Evolutionary conservation across 2,888 invertebrate genomes (phyloP).

Genomic region (Ophion costatus): DNA sequence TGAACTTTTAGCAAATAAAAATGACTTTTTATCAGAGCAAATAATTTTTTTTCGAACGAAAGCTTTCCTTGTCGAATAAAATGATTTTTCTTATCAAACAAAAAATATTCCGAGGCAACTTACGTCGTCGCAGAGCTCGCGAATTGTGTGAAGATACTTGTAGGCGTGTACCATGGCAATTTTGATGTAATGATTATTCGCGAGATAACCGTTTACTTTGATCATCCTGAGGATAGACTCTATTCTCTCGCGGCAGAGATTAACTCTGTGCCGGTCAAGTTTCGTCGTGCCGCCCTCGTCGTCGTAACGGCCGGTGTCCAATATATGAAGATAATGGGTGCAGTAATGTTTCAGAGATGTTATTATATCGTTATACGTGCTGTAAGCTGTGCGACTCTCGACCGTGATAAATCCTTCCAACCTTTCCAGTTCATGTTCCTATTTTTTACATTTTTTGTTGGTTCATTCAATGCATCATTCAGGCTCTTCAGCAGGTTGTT

Average conservation of each 20-base stretch:
- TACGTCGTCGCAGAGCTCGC: slow-evolving; percentile 84
- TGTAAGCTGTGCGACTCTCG: slow-evolving; percentile 76
- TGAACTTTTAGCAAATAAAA: too few species aligned
- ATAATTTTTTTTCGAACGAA: too few species aligned
- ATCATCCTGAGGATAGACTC: slow-evolving; percentile 76
- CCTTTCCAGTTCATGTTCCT: slow-evolving; percentile 81
- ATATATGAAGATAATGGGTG: slow-evolving; percentile 81
- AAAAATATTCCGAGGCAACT: slow-evolving; percentile 65
- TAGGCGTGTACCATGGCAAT: slow-evolving; percentile 80
- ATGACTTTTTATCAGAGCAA: too few species aligned
- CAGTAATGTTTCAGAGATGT: slow-evolving; percentile 77
- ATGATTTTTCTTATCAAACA: neutral
- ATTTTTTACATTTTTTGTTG: slow-evolving; percentile 36
- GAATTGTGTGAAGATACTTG: slow-evolving; percentile 83
- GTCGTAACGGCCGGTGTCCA: slow-evolving; percentile 73
- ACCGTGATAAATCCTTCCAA: slow-evolving; percentile 80
- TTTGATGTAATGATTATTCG: slow-evolving; percentile 76
- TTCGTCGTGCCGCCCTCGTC: slow-evolving; percentile 77
- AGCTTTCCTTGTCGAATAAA: neutral
- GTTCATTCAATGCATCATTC: neutral
- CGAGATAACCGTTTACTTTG: slow-evolving; percentile 77
- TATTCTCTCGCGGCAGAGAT: slow-evolving; percentile 75
- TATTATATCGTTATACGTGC: slow-evolving; percentile 79
- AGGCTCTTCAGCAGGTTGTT: too few species aligned
- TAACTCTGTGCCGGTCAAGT: slow-evolving; percentile 78